phyloP scores from a whole-genome alignment of 2,888 invertebrate species.

The Zhuqinia jingwanae region DNA sequence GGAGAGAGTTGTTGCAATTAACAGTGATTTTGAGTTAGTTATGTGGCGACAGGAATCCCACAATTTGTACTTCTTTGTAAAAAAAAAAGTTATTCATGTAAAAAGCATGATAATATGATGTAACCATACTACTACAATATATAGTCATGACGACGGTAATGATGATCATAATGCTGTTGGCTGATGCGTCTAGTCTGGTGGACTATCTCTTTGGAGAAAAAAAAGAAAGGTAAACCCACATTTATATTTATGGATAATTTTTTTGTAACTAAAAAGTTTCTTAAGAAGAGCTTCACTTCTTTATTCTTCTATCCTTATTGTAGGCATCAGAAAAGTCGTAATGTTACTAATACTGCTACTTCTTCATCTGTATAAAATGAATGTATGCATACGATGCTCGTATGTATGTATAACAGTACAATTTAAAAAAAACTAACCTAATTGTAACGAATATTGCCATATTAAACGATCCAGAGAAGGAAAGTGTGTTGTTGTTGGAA shows the following conservation, averaged over 20 bases:
- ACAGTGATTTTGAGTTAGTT: constrained; percentile 67
- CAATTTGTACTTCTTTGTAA: constrained; percentile 37
- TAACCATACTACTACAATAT: constrained; percentile 44
- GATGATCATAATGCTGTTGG: constrained; percentile 34
- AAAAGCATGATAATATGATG: constrained; percentile 31
- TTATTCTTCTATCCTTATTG: too few species aligned
- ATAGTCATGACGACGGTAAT: constrained; percentile 46
- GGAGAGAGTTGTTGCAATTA: constrained; percentile 69
- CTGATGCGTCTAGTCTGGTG: constrained; percentile 16
- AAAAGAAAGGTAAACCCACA: constrained; percentile 44
- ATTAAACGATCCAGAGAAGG: too few species aligned
- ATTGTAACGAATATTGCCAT: too few species aligned
- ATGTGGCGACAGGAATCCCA: constrained; percentile 66
- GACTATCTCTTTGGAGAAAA: constrained; percentile 15
- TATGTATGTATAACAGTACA: too few species aligned
- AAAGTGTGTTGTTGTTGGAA: too few species aligned
- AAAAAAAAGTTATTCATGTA: constrained; percentile 39
- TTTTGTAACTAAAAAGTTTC: constrained; percentile 36
- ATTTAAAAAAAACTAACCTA: too few species aligned
- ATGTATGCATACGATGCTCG: too few species aligned
- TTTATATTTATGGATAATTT: constrained; percentile 52
- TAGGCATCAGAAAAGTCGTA: too few species aligned
- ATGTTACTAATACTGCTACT: too few species aligned
- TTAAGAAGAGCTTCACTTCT: neutral
- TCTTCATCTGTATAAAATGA: too few species aligned